A percentile compares a stretch with the other conserved stretches of the same genome.
phyloP scores from a whole-genome alignment of 2,113 vertebrate genomes.

The Boleophthalmus pectinirostris region DNA sequence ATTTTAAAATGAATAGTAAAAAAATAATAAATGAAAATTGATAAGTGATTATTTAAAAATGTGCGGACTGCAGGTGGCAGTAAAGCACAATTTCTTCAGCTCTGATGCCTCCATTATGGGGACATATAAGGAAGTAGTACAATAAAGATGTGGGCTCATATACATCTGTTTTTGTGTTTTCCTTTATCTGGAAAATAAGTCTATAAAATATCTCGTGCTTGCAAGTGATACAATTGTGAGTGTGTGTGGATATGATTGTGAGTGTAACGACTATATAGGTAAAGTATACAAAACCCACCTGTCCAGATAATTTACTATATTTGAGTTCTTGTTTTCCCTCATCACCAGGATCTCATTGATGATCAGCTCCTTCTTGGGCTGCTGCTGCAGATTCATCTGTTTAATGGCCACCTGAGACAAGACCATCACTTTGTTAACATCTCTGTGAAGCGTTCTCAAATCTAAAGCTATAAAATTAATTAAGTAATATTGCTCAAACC shows the following conservation, averaged over 20 bases:
- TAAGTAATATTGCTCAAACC: conserved; percentile 70
- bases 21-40: background rate
- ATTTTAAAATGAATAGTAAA: background rate
- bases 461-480: too few species aligned
- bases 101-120: background rate
- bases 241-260: background rate
- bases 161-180: background rate
- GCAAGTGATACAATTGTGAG: background rate
- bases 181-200: background rate
- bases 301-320: conserved; percentile 99
- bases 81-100: conserved; percentile 16
- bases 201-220: background rate
- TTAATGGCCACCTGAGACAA: conserved; percentile 93
- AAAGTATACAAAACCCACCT: conserved; percentile 79
- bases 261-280: background rate
- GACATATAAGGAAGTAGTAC: conserved; percentile 6
- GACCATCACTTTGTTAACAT: conserved; percentile 12
- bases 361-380: conserved; percentile 99
- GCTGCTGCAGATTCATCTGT: conserved; percentile 99
- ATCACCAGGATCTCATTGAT: conserved; percentile 99
- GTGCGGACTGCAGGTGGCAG: conserved; percentile 50
- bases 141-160: background rate
- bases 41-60: background rate
- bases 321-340: conserved; percentile 99
- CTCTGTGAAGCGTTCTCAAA: background rate